Evolutionary conservation across 2,888 invertebrate species (phyloP), one percentile per base, ranked within the genome.

Genomic region (Xanthorhoe spadicearia): DNA sequence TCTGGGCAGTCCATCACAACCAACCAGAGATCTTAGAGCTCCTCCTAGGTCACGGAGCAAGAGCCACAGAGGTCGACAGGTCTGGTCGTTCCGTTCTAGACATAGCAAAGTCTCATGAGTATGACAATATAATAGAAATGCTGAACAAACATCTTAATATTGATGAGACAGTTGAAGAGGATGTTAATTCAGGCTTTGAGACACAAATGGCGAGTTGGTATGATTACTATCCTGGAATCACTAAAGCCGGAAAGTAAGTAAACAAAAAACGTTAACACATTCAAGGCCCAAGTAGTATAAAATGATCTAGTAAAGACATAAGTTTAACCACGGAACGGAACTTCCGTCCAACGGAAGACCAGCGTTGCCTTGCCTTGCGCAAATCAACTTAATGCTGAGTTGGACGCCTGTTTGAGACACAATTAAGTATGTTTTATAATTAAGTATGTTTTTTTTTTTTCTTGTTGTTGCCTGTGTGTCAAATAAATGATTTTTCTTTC

Each of bases 1-100:
- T 95, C 82, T 95, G 95, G 94, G 95, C 95, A 56, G 94, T 93
- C 9, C 89, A 93, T 73, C 90, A 91, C 72, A 95, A 95, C 75
- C 90, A 94, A 73, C 79, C 87, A 15, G 92, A 94, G 64, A 89
- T 94, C 62, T 86, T 95, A 17, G 87, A 94, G 80, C 78, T 94
- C 71, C 87, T 96, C 0, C 83, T 95, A 59, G 82, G 91, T 17
- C 82, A 88, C 55, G 93, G 93, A n/a, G 94, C 94, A 13, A 87
- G 94, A 68, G 77, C 87, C 54, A 84, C 84, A 13, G 90, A 94
- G 76, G 85, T 84, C 9, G 95, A 95, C 83, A 86, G 89, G 68
- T 84, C 90, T 69, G 88, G 89, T 51, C 85, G 93, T 59, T 93
- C 93, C 10, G 87, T 92, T 6, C 79, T 90, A 66, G 94, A 95